Evolutionary conservation across 92 coral and sea anemone genomes (phyloP), one percentile per base, ranked within the genome.

Genomic region (Porites lobata): DNA sequence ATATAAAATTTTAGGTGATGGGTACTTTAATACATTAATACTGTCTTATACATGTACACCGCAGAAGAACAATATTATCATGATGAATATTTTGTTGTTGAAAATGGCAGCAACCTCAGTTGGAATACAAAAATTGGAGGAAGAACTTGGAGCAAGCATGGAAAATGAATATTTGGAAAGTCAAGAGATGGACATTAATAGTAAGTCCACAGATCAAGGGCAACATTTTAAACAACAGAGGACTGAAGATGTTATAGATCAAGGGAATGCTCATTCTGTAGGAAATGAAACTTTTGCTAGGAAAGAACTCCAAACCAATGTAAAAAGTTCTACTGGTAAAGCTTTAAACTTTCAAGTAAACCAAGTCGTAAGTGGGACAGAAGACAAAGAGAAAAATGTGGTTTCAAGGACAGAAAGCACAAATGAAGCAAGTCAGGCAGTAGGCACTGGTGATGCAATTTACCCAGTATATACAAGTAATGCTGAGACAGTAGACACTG

Each of bases 41-140:
- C 15, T 54, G 14, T 9, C 4, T 54, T 56, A 10, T 56, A 10
- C 61, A 56, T 8, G 13, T 10, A 10, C 5, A 17, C 11, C 0
- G 17, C 15, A 10, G 17, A 56, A 56, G 4, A 10, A 14, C 11
- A 56, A 8, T 56, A 56, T 10, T 10, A 56, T 56, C 15, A 56
- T 56, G 4, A 56, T 56, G 13, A 14, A 56, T 56, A 3, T 56
- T 14, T 56, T 56, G 11, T 50, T 20, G 19, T 15, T 65, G 8
- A 19, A 52, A 26, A 18, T 69, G 58, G 43, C 89, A 92, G 95
- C 88, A 26, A 89, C 88, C 11, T 76, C 93, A 1, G 87, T 74
- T 59, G 87, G 70, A 10, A 92, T 92, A 58, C 90, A 92, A 52
- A 81, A 90, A 80, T 64, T 92, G 67, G 95, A 92, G 79, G 93